Evolutionary conservation across 2,888 invertebrate species (phyloP).

Genomic region (Mantis religiosa): DNA sequence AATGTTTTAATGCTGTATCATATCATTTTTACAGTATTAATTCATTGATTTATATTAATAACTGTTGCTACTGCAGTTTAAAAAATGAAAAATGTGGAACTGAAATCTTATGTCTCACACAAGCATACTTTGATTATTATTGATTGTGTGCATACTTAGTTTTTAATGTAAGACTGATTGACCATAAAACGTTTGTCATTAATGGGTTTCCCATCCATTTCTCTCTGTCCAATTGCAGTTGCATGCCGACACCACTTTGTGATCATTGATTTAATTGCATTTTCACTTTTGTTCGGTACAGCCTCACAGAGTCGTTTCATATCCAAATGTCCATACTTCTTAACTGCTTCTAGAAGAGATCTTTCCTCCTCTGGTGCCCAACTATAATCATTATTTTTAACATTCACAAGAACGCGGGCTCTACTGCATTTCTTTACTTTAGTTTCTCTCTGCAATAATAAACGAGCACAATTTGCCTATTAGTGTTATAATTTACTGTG

Average conservation of each 20-base stretch:
- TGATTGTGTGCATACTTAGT: neutral
- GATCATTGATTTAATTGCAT: neutral
- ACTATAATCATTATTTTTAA: neutral
- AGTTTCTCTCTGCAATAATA: neutral
- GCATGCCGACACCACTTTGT: neutral
- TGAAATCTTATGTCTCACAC: too few relatives aligned
- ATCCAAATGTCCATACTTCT: neutral
- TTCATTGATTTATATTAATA: too few relatives aligned
- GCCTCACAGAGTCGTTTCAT: neutral
- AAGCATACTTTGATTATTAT: neutral
- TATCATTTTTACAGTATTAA: too few relatives aligned
- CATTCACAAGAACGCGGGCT: neutral
- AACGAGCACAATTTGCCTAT: neutral
- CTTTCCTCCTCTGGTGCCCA: neutral
- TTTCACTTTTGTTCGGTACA: neutral
- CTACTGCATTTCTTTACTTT: neutral
- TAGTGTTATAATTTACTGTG: too few relatives aligned
- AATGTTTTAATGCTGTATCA: too few relatives aligned
- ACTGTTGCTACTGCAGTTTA: too few relatives aligned
- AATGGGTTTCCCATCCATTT: neutral
- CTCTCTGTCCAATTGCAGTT: neutral
- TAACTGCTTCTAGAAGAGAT: neutral
- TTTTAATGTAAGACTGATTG: neutral
- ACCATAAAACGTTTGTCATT: neutral
- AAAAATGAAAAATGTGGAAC: too few relatives aligned